Percentiles rank a stretch among this genome's conserved stretches.
These are phyloP conservation scores for Lophius americanus DNA, from an alignment of 2,797 vertebrate genomes.

Conservation along the genomic window DNA sequence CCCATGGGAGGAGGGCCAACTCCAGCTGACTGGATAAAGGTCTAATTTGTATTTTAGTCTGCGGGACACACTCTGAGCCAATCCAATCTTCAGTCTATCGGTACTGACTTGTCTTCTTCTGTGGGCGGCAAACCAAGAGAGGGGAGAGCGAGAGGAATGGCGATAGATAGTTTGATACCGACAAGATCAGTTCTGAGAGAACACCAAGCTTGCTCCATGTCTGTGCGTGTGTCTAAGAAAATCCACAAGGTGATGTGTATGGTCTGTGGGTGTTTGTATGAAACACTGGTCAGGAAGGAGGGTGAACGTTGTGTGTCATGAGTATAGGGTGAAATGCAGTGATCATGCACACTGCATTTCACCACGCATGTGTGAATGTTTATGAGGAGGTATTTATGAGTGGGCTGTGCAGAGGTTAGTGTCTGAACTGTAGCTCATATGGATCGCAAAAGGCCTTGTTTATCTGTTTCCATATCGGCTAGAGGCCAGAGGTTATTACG, in stretches of 20 bases:
- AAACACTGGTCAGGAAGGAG: constrained; percentile 48
- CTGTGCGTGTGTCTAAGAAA: constrained; percentile 22
- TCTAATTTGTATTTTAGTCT: constrained; percentile 74
- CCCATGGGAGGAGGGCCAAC: constrained; percentile 71
- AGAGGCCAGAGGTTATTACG: constrained; percentile 47
- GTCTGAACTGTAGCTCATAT: constrained; percentile 56
- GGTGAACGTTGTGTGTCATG: constrained; percentile 50
- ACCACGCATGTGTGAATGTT: constrained; percentile 20
- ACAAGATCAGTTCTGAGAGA: constrained; percentile 54
- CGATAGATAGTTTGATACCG: constrained; percentile 60
- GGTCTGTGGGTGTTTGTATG: constrained; percentile 63
- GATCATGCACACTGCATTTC: neutral
- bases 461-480: constrained; percentile 56
- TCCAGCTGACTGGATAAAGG: constrained; percentile 72
- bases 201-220: constrained; percentile 53
- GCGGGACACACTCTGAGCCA: constrained; percentile 70
- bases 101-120: constrained; percentile 71
- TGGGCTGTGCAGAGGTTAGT: constrained; percentile 52
- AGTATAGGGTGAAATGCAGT: constrained; percentile 36
- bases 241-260: constrained; percentile 51
- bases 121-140: constrained; percentile 74
- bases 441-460: constrained; percentile 54
- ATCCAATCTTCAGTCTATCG: constrained; percentile 73
- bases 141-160: constrained; percentile 27
- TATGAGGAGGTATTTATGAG: constrained; percentile 52